phyloP scores from a whole-genome alignment of 2,113 vertebrate species.

The Mesocricetus auratus region DNA sequence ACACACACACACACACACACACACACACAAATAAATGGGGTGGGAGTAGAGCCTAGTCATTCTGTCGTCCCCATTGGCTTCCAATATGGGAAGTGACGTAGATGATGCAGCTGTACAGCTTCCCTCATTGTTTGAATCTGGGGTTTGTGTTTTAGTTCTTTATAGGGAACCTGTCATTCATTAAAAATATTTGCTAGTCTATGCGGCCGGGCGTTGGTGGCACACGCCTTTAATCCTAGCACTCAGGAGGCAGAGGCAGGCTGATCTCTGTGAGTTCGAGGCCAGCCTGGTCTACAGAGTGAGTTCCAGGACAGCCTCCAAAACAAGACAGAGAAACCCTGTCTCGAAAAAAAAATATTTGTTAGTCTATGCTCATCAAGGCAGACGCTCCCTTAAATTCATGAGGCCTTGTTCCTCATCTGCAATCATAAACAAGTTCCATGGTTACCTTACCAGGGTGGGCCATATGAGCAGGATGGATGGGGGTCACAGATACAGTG shows the following conservation, averaged over 20 bases:
- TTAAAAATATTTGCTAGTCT: slow-evolving; percentile 6
- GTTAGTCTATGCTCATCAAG: neutral
- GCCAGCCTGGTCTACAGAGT: no score
- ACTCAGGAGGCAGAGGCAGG: no score
- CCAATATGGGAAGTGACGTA: neutral
- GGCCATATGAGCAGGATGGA: neutral
- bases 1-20: neutral
- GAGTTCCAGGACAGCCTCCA: no score
- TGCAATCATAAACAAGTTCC: neutral
- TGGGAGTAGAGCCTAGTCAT: neutral
- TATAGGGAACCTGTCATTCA: neutral
- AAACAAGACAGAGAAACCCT: no score
- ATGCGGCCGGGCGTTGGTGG: no score
- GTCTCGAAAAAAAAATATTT: no score
- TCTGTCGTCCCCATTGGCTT: neutral
- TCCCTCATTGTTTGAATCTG: neutral
- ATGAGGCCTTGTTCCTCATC: neutral
- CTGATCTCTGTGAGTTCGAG: no score
- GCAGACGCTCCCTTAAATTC: neutral
- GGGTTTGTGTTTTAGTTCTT: neutral
- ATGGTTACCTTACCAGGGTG: neutral
- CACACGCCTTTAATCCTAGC: no score
- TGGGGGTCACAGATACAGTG: neutral
- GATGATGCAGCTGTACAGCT: neutral
- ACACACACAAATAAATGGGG: neutral